A percentile compares a stretch with the other conserved stretches of the same genome.
Conservation (phyloP, 1,140 invertebrate genomes). For the Leucophenga varia region DNA sequence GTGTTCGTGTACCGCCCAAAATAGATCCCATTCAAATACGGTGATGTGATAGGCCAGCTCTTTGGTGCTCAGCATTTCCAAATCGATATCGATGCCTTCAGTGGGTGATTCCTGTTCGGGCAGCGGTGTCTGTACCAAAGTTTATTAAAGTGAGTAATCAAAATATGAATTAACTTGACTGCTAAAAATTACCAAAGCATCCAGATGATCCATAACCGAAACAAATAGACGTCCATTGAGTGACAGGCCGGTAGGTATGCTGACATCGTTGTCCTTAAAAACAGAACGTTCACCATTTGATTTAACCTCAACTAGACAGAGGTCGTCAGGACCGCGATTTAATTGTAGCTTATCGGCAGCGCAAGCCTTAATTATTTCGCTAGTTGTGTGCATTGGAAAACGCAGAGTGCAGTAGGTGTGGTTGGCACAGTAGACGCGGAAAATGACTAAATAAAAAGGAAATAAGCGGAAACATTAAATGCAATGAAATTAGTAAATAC, state of each 20-base stretch:
- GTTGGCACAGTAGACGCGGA: constrained; percentile 82
- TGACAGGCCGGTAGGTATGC: constrained; percentile 73
- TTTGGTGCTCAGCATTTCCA: constrained; percentile 77
- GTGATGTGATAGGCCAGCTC: constrained; percentile 83
- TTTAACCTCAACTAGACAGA: constrained; percentile 80
- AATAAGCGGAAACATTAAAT: not conserved
- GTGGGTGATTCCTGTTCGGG: constrained; percentile 76
- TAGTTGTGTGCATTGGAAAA: constrained; percentile 71
- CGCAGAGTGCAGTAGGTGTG: constrained; percentile 82
- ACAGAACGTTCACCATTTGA: constrained; percentile 73
- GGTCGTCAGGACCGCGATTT: constrained; percentile 63
- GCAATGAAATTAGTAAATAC: too few species aligned
- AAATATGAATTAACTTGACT: too few species aligned
- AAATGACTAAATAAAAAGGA: constrained; percentile 67
- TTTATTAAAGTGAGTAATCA: too few species aligned
- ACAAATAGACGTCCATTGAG: constrained; percentile 82
- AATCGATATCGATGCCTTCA: constrained; percentile 67
- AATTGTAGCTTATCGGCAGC: constrained; percentile 78
- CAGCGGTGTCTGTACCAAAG: constrained; percentile 65
- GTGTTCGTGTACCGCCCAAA: constrained; percentile 82
- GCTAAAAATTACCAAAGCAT: constrained; percentile 78
- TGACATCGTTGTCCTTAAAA: constrained; percentile 77
- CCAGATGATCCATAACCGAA: constrained; percentile 77
- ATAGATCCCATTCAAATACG: constrained; percentile 81
- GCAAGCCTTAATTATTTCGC: constrained; percentile 70